Evolutionary conservation across 1,140 invertebrate genomes (phyloP).

Genomic region (Caenorhabditis remanei): DNA sequence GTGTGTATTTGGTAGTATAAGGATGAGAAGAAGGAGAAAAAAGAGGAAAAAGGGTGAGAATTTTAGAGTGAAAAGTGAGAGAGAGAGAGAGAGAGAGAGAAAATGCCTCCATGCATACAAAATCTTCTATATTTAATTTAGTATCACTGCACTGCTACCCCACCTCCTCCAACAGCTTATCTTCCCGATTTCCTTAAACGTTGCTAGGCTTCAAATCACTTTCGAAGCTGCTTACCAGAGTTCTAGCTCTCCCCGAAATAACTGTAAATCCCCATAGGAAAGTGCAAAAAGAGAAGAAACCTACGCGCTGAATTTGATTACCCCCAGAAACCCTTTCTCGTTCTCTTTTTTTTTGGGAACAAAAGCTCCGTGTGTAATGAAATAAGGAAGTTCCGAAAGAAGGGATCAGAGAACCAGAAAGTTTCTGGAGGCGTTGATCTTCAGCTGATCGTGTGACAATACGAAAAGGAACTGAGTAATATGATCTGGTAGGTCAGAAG

Average conservation of each 20-base stretch:
- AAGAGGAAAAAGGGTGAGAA: not conserved
- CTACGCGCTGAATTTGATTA: no score
- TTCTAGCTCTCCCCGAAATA: no score
- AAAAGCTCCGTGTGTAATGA: no score
- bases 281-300: no score
- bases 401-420: not conserved
- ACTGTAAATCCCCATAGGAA: no score
- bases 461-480: slow-evolving; percentile 12
- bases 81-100: not conserved
- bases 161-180: not conserved
- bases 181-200: not conserved
- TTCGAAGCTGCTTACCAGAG: no score
- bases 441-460: not conserved
- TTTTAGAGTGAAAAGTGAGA: not conserved
- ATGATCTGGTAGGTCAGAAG: slow-evolving; percentile 4
- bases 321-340: no score
- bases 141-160: slow-evolving; percentile 3
- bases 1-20: slow-evolving; percentile 1
- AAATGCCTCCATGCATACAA: slow-evolving; percentile 40
- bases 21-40: not conserved
- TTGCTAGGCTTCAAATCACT: no score
- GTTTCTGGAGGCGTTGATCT: not conserved
- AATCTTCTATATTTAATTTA: slow-evolving; percentile 51
- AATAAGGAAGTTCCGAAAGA: not conserved
- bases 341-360: no score